Percentiles rank a stretch among this genome's conserved stretches.
phyloP scores from a whole-genome alignment of 2,797 vertebrate genomes.

The Gobio occitaniae region DNA sequence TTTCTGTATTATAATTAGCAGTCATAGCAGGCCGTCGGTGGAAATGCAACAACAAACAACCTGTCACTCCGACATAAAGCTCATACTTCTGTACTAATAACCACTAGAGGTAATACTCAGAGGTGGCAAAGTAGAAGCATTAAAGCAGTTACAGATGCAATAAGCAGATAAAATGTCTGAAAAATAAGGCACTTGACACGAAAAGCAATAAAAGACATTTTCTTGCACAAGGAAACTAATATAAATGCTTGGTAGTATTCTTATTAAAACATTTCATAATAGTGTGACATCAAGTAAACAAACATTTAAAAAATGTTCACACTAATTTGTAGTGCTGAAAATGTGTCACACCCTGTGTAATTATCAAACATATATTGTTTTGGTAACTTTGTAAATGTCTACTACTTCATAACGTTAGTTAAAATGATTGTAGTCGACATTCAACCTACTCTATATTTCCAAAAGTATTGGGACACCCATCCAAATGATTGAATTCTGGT shows the following conservation, averaged over 20 bases:
- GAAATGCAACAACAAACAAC: constrained; percentile 36
- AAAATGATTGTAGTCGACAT: neutral
- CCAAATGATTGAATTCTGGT: no score
- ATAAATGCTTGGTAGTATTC: neutral
- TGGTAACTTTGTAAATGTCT: neutral
- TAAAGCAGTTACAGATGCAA: constrained; percentile 21
- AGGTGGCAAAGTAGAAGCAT: neutral
- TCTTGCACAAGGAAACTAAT: neutral
- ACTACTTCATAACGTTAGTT: neutral
- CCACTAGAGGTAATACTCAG: constrained; percentile 4
- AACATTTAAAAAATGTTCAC: neutral
- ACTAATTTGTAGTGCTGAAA: neutral
- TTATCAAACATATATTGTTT: neutral
- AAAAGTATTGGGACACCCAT: no score
- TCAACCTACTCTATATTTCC: no score
- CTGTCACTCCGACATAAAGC: constrained; percentile 4
- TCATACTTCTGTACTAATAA: constrained; percentile 6
- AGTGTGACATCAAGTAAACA: neutral
- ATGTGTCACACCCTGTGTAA: neutral
- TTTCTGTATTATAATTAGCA: constrained; percentile 39
- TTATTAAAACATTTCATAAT: neutral
- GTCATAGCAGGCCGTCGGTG: neutral
- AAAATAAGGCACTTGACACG: neutral
- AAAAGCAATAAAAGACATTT: constrained; percentile 2
- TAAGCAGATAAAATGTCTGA: neutral